These are phyloP conservation scores for Pipa parva DNA, from an alignment of 2,113 vertebrate genomes.

Conservation along the genomic window DNA sequence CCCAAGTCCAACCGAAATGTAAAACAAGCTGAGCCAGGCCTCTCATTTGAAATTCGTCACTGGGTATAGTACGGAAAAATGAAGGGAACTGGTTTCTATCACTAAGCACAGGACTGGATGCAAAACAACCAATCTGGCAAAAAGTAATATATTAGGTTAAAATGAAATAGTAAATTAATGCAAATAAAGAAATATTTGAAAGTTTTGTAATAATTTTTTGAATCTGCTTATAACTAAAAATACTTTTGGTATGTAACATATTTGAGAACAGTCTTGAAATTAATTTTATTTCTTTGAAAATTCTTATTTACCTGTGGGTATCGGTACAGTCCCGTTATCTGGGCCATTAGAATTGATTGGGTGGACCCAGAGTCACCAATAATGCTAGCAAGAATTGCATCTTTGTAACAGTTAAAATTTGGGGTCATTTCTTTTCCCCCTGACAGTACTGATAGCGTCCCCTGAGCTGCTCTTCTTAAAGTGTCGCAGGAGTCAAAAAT, in stretches of 20 bases:
- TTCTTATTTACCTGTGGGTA: conserved; percentile 37
- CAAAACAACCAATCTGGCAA: conserved; percentile 74
- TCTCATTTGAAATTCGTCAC: conserved; percentile 62
- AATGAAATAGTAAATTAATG: neutral
- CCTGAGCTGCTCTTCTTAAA: neutral
- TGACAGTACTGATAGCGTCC: conserved; percentile 24
- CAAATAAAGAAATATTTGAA: neutral
- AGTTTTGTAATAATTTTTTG: neutral
- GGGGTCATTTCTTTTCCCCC: conserved; percentile 10
- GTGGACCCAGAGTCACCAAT: conserved; percentile 35
- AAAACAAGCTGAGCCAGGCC: conserved; percentile 64
- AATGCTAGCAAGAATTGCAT: conserved; percentile 6
- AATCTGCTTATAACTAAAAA: neutral
- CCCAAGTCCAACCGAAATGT: conserved; percentile 80
- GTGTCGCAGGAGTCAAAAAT: neutral
- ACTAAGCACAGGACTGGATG: conserved; percentile 74
- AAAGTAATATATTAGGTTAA: neutral
- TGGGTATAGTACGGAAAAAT: conserved; percentile 79
- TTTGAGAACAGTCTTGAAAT: too few species aligned
- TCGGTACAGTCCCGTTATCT: conserved; percentile 19
- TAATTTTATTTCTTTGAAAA: too few species aligned
- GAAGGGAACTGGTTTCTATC: conserved; percentile 67
- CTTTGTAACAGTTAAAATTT: conserved; percentile 33
- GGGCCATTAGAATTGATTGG: conserved; percentile 14
- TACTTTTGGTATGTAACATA: neutral